A percentile compares a stretch with the other conserved stretches of the same genome.
phyloP scores from a whole-genome alignment of 2,113 vertebrate species.

The Peromyscus maniculatus region DNA sequence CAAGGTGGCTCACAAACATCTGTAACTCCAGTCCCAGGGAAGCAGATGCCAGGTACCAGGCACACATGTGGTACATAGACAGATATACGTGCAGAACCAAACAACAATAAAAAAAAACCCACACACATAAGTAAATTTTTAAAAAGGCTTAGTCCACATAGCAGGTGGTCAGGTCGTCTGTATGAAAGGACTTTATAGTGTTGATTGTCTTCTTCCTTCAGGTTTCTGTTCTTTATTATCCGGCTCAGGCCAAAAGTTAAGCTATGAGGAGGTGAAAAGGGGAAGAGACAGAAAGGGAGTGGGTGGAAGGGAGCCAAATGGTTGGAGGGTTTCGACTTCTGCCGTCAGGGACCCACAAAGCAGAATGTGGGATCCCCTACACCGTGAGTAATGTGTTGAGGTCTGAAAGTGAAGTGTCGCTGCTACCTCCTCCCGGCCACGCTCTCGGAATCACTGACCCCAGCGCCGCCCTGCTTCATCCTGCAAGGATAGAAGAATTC shows the following conservation, averaged over 20 bases:
- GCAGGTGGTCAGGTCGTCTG: not conserved
- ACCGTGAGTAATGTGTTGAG: rapidly evolving
- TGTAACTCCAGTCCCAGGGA: not conserved
- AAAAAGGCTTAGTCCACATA: not conserved
- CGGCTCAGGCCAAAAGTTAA: not conserved
- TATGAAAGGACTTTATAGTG: not conserved
- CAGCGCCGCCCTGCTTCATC: not conserved
- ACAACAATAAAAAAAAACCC: not conserved
- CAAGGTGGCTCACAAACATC: not conserved
- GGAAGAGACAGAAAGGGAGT: not conserved
- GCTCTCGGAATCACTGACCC: not conserved
- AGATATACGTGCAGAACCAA: not conserved
- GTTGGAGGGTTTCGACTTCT: not conserved
- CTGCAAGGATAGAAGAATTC: not conserved
- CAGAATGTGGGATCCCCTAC: not conserved
- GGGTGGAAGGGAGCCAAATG: not conserved
- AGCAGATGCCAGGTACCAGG: not conserved
- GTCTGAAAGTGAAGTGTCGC: not conserved
- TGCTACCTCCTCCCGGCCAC: not conserved
- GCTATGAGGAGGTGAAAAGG: not conserved
- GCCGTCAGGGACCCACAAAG: not conserved
- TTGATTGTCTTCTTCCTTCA: not conserved
- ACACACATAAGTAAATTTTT: not conserved
- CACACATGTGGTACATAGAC: not conserved
- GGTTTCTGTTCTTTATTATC: conserved; percentile 52